Evolutionary conservation across 2,888 invertebrate species (phyloP).

Genomic region (Drosophila helvetica): DNA sequence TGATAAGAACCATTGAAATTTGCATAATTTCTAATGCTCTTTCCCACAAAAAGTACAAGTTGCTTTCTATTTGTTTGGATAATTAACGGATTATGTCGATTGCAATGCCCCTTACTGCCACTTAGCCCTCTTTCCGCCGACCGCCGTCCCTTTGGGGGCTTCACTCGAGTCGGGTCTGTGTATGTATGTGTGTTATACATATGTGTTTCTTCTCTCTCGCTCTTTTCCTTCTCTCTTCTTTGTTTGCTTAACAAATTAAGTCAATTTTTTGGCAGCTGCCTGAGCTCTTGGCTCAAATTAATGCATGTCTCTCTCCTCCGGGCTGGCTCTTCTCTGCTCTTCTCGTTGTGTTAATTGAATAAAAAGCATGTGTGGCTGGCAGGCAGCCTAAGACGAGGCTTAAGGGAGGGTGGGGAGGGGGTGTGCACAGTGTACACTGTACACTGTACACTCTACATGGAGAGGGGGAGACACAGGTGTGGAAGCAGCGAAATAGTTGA

Average conservation of each 20-base stretch:
- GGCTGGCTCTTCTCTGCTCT: conserved; percentile 17
- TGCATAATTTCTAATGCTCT: conserved; percentile 20
- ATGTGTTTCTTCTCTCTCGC: neutral
- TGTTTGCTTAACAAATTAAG: conserved; percentile 62
- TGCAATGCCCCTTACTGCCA: conserved; percentile 10
- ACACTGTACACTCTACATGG: no score
- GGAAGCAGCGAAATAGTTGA: conserved; percentile 49
- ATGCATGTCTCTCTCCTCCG: conserved; percentile 49
- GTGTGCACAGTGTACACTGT: neutral
- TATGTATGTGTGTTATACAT: no score
- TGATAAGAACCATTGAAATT: conserved; percentile 19
- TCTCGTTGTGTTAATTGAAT: conserved; percentile 68
- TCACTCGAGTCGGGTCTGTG: neutral
- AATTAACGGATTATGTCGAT: conserved; percentile 40
- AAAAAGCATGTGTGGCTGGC: conserved; percentile 51
- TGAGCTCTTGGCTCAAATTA: conserved; percentile 58
- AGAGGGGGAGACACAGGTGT: neutral
- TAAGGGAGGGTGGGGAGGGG: neutral
- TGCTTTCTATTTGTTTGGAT: conserved; percentile 28
- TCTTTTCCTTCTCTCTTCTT: neutral
- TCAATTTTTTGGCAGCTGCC: conserved; percentile 66
- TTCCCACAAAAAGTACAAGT: conserved; percentile 29
- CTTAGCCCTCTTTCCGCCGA: conserved; percentile 3
- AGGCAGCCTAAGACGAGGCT: conserved; percentile 5
- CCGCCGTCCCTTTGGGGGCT: conserved; percentile 23